These are phyloP conservation scores for Bubo scandiacus DNA, from an alignment of 2,113 vertebrate genomes.

Conservation along the genomic window DNA sequence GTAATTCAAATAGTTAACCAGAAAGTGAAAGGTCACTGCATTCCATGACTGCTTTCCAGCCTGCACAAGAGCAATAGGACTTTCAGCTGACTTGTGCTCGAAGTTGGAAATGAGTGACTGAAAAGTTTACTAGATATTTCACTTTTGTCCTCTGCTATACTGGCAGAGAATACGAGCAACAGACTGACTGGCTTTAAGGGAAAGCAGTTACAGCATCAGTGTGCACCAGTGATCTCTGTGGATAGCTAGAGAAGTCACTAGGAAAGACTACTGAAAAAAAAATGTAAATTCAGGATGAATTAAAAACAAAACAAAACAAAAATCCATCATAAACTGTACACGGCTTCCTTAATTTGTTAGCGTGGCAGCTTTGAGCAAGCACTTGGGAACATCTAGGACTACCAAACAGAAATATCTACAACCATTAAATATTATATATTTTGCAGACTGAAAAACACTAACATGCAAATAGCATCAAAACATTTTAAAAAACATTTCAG, in stretches of 20 bases:
- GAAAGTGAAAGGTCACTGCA: slow-evolving; percentile 48
- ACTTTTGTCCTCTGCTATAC: neutral
- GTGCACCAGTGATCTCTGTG: neutral
- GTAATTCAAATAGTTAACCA: slow-evolving; percentile 7
- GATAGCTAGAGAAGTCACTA: neutral
- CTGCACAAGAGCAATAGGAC: neutral
- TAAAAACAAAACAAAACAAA: neutral
- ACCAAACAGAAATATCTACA: neutral
- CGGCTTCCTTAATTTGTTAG: neutral
- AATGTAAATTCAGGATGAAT: neutral
- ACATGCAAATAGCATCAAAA: neutral
- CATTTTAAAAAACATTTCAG: neutral
- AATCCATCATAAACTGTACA: neutral
- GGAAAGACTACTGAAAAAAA: neutral
- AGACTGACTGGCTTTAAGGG: neutral
- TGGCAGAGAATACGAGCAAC: neutral
- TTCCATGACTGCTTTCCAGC: slow-evolving; percentile 26
- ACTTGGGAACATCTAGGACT: neutral
- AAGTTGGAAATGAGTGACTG: slow-evolving; percentile 13
- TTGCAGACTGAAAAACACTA: neutral
- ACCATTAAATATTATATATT: neutral
- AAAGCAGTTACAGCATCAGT: neutral
- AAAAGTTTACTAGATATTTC: slow-evolving; percentile 18
- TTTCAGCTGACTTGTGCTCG: neutral
- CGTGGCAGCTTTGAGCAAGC: neutral